phyloP scores from a whole-genome alignment of 2,888 invertebrate genomes.

The Rhingia rostrata region DNA sequence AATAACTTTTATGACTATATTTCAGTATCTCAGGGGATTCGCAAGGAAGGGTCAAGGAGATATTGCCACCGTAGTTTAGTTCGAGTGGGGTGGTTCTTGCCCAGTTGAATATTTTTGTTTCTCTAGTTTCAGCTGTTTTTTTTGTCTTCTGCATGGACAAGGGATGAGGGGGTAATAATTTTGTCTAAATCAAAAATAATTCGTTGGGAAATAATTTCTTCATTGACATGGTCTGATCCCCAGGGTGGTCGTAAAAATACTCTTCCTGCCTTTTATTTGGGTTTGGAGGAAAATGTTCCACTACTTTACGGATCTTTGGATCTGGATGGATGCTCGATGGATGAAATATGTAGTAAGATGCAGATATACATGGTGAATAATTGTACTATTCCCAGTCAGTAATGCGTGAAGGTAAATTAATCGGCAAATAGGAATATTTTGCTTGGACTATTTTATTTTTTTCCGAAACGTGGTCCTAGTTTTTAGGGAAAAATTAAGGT shows the following conservation, averaged over 20 bases:
- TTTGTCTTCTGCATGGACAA: slow-evolving; percentile 3
- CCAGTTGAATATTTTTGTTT: slow-evolving; percentile 54
- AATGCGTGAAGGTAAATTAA: too few species aligned
- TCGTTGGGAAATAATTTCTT: slow-evolving; percentile 67
- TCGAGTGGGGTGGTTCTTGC: neutral
- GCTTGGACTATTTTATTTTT: too few species aligned
- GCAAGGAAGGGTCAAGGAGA: slow-evolving; percentile 59
- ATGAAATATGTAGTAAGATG: too few species aligned
- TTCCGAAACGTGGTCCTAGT: too few species aligned
- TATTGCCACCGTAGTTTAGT: slow-evolving; percentile 1
- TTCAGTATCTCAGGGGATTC: slow-evolving; percentile 70
- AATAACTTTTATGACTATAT: slow-evolving; percentile 78
- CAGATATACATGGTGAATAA: too few species aligned
- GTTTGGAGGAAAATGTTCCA: neutral
- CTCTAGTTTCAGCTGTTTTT: slow-evolving; percentile 68
- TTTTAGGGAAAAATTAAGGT: too few species aligned
- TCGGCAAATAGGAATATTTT: too few species aligned
- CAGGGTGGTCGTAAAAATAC: slow-evolving; percentile 59
- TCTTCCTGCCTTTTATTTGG: slow-evolving; percentile 29
- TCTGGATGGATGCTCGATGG: neutral
- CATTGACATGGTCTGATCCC: slow-evolving; percentile 64
- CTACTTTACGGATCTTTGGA: slow-evolving; percentile 1
- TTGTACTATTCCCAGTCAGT: too few species aligned
- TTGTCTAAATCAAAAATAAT: slow-evolving; percentile 72
- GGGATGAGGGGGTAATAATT: slow-evolving; percentile 54